phyloP scores from a whole-genome alignment of 2,797 vertebrate species.

The Salmo trutta region DNA sequence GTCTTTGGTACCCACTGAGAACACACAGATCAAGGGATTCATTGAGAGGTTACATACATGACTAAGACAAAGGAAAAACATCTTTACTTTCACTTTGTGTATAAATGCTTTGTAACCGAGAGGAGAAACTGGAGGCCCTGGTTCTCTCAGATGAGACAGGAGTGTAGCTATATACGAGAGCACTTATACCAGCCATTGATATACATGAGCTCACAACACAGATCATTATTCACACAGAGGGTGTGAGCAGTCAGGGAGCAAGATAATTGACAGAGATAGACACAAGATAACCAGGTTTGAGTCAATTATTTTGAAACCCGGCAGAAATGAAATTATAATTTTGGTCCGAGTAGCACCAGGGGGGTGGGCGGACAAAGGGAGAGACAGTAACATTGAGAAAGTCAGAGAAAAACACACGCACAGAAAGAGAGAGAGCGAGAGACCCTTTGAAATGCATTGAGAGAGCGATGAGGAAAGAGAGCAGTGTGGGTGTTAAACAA shows the following conservation, averaged over 20 bases:
- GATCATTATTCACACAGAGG: too few species aligned
- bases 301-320: too few species aligned
- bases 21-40: constrained; percentile 63
- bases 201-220: background rate
- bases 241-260: background rate
- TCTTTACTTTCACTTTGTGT: constrained; percentile 2
- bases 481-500: background rate
- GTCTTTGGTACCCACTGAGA: constrained; percentile 92
- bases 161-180: background rate
- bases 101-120: constrained; percentile 13
- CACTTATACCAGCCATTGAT: background rate
- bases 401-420: background rate
- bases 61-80: background rate
- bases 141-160: background rate
- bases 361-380: background rate
- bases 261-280: background rate
- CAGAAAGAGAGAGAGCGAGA: background rate
- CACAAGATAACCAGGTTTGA: too few species aligned
- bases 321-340: background rate
- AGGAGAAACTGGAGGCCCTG: background rate
- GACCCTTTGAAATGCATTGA: background rate
- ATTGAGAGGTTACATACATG: background rate
- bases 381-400: background rate
- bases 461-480: background rate
- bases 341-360: background rate